These are phyloP conservation scores for Ferrisia virgata DNA, from an alignment of 2,888 invertebrate species.

Conservation along the genomic window DNA sequence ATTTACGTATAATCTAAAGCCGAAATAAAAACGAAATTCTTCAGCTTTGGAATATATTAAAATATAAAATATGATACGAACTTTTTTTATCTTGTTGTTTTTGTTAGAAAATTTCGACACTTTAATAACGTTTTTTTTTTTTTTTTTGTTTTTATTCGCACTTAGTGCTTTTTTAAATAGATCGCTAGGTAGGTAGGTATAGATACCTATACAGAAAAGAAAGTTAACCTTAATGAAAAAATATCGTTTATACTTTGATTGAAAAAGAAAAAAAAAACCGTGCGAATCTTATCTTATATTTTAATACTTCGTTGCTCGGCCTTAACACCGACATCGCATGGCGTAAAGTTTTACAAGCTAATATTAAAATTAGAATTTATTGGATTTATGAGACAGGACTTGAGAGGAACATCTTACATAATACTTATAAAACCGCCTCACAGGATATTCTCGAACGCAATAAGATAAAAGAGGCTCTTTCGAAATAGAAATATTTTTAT, in stretches of 20 bases:
- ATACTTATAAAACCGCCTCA: no score
- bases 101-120: background rate
- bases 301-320: background rate
- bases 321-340: background rate
- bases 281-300: background rate
- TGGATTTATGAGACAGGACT: background rate
- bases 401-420: no score
- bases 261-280: background rate
- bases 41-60: constrained; percentile 18
- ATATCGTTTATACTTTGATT: constrained; percentile 7
- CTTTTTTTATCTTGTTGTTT: background rate
- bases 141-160: background rate
- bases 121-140: constrained; percentile 11
- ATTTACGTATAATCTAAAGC: constrained; percentile 22
- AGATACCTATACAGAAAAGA: no score
- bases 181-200: no score
- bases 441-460: no score
- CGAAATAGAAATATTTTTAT: no score
- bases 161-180: background rate
- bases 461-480: no score
- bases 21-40: constrained; percentile 14
- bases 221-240: constrained; percentile 21
- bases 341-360: background rate
- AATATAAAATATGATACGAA: constrained; percentile 18
- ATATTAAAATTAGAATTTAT: constrained; percentile 18